These are phyloP conservation scores for Molanna angustata DNA, from an alignment of 2,888 invertebrate species.

Conservation along the genomic window DNA sequence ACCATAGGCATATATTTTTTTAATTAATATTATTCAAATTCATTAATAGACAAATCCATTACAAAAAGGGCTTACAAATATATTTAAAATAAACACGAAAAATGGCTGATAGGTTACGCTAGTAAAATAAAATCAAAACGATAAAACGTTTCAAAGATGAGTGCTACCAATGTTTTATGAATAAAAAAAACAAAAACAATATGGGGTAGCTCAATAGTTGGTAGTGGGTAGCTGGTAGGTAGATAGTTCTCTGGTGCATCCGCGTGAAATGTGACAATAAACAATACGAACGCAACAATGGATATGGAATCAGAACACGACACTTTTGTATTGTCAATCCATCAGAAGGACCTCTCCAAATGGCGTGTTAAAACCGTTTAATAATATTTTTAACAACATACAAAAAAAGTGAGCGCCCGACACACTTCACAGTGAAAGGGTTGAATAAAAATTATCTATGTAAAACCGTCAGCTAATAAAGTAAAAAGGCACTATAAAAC, in stretches of 20 bases:
- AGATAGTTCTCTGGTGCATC: constrained; percentile 11
- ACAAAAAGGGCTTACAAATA: too few relatives aligned
- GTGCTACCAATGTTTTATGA: not conserved
- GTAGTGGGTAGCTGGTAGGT: too few relatives aligned
- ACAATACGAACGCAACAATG: constrained; percentile 27
- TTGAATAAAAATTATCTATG: too few relatives aligned
- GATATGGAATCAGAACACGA: constrained; percentile 30
- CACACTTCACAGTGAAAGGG: constrained; percentile 9
- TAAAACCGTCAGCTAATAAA: too few relatives aligned
- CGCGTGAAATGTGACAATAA: constrained; percentile 26
- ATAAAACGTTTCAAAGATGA: not conserved
- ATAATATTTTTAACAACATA: constrained; percentile 20
- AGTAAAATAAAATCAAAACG: not conserved
- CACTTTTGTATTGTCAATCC: constrained; percentile 30
- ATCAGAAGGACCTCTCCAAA: constrained; percentile 24
- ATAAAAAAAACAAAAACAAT: constrained; percentile 1
- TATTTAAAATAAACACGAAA: too few relatives aligned
- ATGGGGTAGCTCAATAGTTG: constrained; percentile 8
- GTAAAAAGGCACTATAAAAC: too few relatives aligned
- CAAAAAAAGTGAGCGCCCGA: constrained; percentile 9
- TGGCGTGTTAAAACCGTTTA: constrained; percentile 23
- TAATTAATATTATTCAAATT: too few relatives aligned
- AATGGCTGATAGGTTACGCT: constrained; percentile 5
- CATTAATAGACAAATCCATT: too few relatives aligned
- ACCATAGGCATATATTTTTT: too few relatives aligned